Base-by-base conservation (phyloP, 2,113 vertebrate species). In the Odontophorus gujanensis region DNA sequence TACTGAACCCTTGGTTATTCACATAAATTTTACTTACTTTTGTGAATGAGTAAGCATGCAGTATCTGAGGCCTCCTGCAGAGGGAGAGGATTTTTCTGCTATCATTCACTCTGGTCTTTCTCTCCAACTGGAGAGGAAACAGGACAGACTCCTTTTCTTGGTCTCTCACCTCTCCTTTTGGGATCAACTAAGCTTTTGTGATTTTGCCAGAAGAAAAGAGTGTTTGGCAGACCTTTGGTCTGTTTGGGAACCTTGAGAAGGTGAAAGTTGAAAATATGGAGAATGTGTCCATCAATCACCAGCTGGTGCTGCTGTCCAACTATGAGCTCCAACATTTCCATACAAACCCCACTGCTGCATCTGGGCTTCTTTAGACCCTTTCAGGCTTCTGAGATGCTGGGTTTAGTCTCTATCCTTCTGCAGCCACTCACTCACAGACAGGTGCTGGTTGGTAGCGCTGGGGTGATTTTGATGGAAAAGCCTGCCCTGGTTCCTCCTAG, bases 201-300 rank as follows among this genome's bases (percentile, higher is more conserved):
- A 30, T 59, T 88, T 55, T 90, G 24, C 0, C 0, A 34, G 4
- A 8, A 61, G 5, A 24, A 6, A 19, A 76, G 8, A 6, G 9
- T 59, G 18, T 16, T 36, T 48, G 13, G 5, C 26, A 24, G 40
- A 51, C 20, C 15, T 48, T 4, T 43, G 7, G 14, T 66, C 75
- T 68, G 5, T 43, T 74, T 75, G 21, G 36, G 50, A 78, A 36
- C 62, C 73, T 42, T 61, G 28, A 81, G 22, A 55, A 53, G 7
- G 7, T 3, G 3, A 53, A 28, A 30, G 48, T 11, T 21, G 24
- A 5, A 5, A 3, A 17, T 30, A 26, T 4, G 6, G 50, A 79
- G 24, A 78, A 74, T 0, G 0, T 3, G 13, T 19, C 17, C 13
- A 51, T 43, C 20, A 69, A 26, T 5, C 4, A 1, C 25, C 67